Percentiles rank a stretch among this genome's conserved stretches.
Conservation (phyloP, 2,888 invertebrate genomes). For the Leucophenga montana region DNA sequence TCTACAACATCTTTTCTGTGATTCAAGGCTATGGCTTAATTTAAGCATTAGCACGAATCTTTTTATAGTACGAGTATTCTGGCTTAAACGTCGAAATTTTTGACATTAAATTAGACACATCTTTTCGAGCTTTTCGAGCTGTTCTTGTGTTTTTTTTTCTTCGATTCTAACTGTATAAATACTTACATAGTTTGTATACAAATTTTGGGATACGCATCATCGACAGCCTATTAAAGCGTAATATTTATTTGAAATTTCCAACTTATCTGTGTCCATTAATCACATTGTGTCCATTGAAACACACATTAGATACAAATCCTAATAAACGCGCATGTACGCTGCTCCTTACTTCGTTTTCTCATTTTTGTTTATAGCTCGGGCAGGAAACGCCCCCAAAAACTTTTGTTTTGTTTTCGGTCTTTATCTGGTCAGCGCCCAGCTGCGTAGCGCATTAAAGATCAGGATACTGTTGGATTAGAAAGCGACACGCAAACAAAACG, state of each 20-base stretch:
- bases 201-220: not conserved
- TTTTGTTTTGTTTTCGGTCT: no score
- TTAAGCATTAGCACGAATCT: not conserved
- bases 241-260: not conserved
- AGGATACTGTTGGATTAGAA: not conserved
- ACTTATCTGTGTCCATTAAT: constrained; percentile 10
- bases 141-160: no score
- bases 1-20: no score
- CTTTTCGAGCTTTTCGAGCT: no score
- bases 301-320: not conserved
- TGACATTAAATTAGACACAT: not conserved
- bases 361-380: not conserved
- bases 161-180: no score
- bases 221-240: constrained; percentile 1
- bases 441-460: constrained; percentile 2
- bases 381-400: no score
- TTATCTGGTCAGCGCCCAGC: no score
- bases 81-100: not conserved
- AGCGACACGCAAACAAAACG: constrained; percentile 1
- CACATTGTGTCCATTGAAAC: not conserved
- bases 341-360: not conserved
- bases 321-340: not conserved
- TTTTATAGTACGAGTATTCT: not conserved
- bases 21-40: not conserved
- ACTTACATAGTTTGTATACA: no score